Evolutionary conservation across 2,113 vertebrate species (phyloP).

Genomic region (Caretta caretta): DNA sequence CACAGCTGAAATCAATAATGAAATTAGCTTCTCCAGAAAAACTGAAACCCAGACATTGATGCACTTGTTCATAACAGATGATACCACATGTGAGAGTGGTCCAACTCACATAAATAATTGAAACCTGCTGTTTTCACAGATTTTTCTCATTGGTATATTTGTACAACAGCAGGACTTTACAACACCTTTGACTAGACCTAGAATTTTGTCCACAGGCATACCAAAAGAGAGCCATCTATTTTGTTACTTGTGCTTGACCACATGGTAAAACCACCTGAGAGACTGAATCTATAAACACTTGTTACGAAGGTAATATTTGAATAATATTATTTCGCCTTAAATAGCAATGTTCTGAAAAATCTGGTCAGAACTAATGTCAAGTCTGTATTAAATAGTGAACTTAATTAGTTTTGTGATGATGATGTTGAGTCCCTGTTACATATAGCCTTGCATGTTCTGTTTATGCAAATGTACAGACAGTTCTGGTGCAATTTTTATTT

Average conservation of each 20-base stretch:
- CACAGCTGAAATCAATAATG: background rate
- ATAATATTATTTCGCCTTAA: background rate
- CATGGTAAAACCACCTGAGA: background rate
- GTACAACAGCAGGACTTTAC: background rate
- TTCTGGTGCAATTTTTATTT: no score
- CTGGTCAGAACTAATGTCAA: background rate
- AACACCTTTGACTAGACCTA: background rate
- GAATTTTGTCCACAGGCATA: background rate
- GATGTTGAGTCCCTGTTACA: background rate
- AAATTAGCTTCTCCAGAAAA: background rate
- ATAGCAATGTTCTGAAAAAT: background rate
- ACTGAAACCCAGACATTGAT: background rate
- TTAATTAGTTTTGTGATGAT: background rate
- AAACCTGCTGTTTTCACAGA: background rate
- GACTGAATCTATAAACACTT: background rate
- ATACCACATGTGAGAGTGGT: background rate
- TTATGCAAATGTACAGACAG: background rate
- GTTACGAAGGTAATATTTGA: background rate
- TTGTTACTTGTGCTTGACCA: background rate
- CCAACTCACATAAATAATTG: background rate
- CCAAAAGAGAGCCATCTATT: background rate
- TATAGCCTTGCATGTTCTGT: background rate
- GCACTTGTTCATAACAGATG: background rate
- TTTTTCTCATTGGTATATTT: background rate
- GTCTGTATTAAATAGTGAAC: background rate